Conservation (phyloP, 2,888 invertebrate genomes). For the Apotomis betuletana region DNA sequence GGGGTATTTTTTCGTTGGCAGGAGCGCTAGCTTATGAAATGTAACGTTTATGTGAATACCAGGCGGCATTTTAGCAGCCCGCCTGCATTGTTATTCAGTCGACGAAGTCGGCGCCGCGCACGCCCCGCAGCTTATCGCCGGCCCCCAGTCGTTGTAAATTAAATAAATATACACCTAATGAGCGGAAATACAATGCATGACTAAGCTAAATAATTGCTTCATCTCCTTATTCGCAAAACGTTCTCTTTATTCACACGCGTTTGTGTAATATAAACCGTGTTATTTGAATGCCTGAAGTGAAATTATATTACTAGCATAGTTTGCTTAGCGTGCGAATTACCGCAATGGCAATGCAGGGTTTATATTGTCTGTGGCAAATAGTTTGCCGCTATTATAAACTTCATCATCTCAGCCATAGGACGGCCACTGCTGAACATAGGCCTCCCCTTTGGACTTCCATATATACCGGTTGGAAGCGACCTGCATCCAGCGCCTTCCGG, state of each 20-base stretch:
- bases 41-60: constrained; percentile 31
- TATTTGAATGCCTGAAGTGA: constrained; percentile 29
- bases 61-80: constrained; percentile 70
- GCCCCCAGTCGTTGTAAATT: constrained; percentile 81
- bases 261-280: constrained; percentile 36
- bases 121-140: constrained; percentile 80
- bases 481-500: no score
- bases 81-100: constrained; percentile 80
- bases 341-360: constrained; percentile 13
- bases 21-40: constrained; percentile 20
- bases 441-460: no score
- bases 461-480: no score
- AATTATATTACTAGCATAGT: constrained; percentile 32
- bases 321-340: constrained; percentile 20
- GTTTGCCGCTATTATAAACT: background rate
- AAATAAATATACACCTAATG: constrained; percentile 83
- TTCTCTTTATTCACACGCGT: constrained; percentile 49
- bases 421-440: no score
- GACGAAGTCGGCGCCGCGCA: constrained; percentile 72
- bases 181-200: constrained; percentile 82
- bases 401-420: no score
- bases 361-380: constrained; percentile 4
- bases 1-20: constrained; percentile 3
- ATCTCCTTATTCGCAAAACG: constrained; percentile 60
- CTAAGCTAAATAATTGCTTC: constrained; percentile 79